Evolutionary conservation across 2,113 vertebrate species (phyloP), one percentile per base, ranked within the genome.

Genomic region (Xenopus tropicalis): DNA sequence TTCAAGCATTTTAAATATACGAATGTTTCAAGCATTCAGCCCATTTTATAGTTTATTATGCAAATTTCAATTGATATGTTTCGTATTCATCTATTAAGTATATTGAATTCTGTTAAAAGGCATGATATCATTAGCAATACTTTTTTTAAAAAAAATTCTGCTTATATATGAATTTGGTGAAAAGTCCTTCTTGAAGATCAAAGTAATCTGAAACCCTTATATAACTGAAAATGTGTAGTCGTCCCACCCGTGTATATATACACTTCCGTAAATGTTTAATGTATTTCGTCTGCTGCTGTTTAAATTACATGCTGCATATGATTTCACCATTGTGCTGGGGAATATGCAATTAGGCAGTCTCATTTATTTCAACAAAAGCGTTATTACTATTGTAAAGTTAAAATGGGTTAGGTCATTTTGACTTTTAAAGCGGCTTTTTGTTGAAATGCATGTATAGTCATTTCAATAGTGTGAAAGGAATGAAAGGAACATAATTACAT

Each of bases 331-430:
- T 21, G 46, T 51, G 24, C 48, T 42, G 17, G 21, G 44, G 51
- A 72, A 21, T 61, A 14, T 72, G 46, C 61, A 72, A 72, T 72
- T 72, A 72, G n/a, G 13, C 25, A 65, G 62, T 23, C 71, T 44
- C 61, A 65, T 72, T 64, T 56, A 72, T 37, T 57, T 44, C 61
- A n/a, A 23, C 71, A 44, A 23, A 65, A 57, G 61, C 29, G 57
- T 57, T 57, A 65, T 57, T 65, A 16, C 46, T 19, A 54, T 64
- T 57, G 71, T 54, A 14, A 65, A 72, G n/a, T 56, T 23, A 54
- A 63, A 65, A 23, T 29, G 54, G 70, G 23, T 42, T 11, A 42
- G 61, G 25, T 58, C 64, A 25, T 9, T 12, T 21, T 4, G 25
- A 43, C 48, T 52, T 61, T n/a, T 51, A 22, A 57, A 37, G 21